phyloP scores from a whole-genome alignment of 2,888 invertebrate genomes.

The Spisula subtruncata region DNA sequence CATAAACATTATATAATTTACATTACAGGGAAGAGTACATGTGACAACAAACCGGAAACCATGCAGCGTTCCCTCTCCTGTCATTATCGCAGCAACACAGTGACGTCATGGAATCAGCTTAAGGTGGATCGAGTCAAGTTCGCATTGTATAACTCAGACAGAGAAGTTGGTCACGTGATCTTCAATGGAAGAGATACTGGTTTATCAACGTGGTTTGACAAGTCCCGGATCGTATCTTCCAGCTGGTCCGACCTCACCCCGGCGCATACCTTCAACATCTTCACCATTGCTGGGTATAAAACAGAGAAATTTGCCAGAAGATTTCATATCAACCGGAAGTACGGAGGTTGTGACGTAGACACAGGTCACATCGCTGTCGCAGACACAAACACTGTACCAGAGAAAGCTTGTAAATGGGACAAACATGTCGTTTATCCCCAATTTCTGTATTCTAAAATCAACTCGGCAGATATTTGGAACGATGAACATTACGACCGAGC shows the following conservation, averaged over 20 bases:
- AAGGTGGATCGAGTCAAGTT: conserved; percentile 28
- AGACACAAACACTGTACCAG: background rate
- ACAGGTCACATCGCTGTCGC: background rate
- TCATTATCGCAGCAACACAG: conserved; percentile 38
- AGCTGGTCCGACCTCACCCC: conserved; percentile 34
- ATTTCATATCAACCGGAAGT: conserved; percentile 10
- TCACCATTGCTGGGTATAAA: background rate
- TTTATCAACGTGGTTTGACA: conserved; percentile 47
- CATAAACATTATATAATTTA: too few relatives aligned
- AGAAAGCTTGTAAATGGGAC: conserved; percentile 26
- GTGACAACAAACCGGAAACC: background rate
- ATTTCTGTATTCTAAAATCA: conserved; percentile 41
- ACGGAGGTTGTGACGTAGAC: conserved; percentile 20
- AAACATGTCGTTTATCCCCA: conserved; percentile 32
- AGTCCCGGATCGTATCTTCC: background rate
- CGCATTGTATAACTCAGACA: conserved; percentile 24
- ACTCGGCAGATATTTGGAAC: conserved; percentile 35
- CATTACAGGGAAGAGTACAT: background rate
- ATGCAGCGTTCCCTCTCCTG: conserved; percentile 35
- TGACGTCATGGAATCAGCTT: conserved; percentile 27
- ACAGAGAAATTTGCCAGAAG: background rate
- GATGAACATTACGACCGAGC: conserved; percentile 28
- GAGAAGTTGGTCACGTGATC: conserved; percentile 48
- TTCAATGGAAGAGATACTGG: conserved; percentile 37
- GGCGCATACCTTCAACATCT: background rate